A percentile compares a stretch with the other conserved stretches of the same genome.
Conservation (phyloP, 2,113 vertebrate species). For the Rhinolophus sinicus region DNA sequence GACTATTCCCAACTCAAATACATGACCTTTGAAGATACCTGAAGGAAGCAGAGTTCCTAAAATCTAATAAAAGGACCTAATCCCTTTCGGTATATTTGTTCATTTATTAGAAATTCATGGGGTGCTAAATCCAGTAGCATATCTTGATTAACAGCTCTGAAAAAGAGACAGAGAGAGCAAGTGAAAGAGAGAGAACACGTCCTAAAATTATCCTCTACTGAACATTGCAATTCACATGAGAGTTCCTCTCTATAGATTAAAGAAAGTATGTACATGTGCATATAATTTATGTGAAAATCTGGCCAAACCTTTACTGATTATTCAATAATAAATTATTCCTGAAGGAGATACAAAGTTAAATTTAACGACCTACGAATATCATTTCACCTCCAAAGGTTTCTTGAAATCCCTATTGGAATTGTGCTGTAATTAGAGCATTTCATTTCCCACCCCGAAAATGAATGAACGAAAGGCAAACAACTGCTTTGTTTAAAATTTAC, state of each 20-base stretch:
- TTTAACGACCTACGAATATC: constrained; percentile 8
- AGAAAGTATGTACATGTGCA: background rate
- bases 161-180: background rate
- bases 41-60: background rate
- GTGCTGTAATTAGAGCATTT: constrained; percentile 65
- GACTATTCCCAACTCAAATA: background rate
- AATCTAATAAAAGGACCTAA: background rate
- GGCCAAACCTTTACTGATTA: background rate
- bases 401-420: constrained; percentile 67
- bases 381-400: constrained; percentile 47
- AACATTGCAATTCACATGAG: background rate
- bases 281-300: constrained; percentile 38
- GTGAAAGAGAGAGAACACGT: background rate
- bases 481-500: constrained; percentile 74
- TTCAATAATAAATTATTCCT: constrained; percentile 30
- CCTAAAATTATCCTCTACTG: constrained; percentile 29
- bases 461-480: constrained; percentile 70
- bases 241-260: background rate
- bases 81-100: background rate
- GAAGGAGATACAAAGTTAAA: constrained; percentile 49
- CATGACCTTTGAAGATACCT: background rate
- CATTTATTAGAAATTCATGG: constrained; percentile 19
- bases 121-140: background rate
- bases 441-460: constrained; percentile 51
- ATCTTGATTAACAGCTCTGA: background rate